A percentile compares a stretch with the other conserved stretches of the same genome.
Conservation (phyloP, 2,113 vertebrate genomes). For the Channa argus region DNA sequence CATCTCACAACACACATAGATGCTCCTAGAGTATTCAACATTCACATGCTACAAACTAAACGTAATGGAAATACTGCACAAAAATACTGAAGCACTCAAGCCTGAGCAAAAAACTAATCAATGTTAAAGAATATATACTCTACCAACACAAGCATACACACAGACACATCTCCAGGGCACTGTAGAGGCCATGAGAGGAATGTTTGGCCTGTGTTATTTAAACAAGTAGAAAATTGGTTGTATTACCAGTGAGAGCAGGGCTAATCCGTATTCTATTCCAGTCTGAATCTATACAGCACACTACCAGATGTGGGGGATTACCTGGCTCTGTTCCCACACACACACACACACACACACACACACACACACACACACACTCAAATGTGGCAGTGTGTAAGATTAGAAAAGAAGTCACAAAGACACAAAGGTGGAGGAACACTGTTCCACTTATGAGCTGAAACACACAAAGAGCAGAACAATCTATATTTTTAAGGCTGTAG, state of each 20-base stretch:
- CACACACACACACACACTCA: not conserved
- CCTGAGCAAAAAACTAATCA: not conserved
- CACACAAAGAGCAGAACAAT: slow-evolving; percentile 21
- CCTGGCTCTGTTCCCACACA: slow-evolving; percentile 41
- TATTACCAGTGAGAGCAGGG: slow-evolving; percentile 59
- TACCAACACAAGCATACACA: not conserved
- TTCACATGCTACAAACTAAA: not conserved
- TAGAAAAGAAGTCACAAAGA: slow-evolving; percentile 32
- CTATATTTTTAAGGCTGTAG: slow-evolving; percentile 12
- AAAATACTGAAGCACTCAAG: not conserved
- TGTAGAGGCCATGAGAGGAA: slow-evolving; percentile 35
- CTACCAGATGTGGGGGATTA: slow-evolving; percentile 68
- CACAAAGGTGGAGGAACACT: slow-evolving; percentile 7
- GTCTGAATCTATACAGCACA: slow-evolving; percentile 57
- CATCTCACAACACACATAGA: not conserved
- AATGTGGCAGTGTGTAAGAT: slow-evolving; percentile 18
- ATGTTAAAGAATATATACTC: slow-evolving; percentile 24
- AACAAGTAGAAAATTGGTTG: slow-evolving; percentile 71
- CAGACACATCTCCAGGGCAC: slow-evolving; percentile 8
- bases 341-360: slow-evolving; percentile 18
- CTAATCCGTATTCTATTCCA: slow-evolving; percentile 63
- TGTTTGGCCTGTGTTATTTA: slow-evolving; percentile 59
- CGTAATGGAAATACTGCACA: not conserved
- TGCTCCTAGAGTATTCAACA: not conserved
- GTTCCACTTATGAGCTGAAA: slow-evolving; percentile 24